Evolutionary conservation across 2,113 vertebrate species (phyloP).

Genomic region (Lophius piscatorius): DNA sequence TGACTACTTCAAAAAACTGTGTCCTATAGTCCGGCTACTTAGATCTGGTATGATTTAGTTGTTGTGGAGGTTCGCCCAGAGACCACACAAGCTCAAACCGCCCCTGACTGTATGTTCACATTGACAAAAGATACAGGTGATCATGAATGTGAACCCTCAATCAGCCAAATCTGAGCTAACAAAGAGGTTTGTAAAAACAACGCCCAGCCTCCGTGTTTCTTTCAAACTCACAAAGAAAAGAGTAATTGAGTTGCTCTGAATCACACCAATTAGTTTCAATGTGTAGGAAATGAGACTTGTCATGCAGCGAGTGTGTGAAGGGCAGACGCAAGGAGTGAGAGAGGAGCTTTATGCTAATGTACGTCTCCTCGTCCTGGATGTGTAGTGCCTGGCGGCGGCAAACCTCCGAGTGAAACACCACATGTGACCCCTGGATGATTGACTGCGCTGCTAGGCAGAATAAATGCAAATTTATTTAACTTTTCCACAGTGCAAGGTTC

Average conservation of each 20-base stretch:
- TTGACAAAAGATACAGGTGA: no score
- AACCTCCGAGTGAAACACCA: slow-evolving; percentile 38
- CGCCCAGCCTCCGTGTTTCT: slow-evolving; percentile 3
- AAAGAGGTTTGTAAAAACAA: no score
- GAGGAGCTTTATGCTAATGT: slow-evolving; percentile 49
- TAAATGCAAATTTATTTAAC: slow-evolving; percentile 44
- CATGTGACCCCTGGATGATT: slow-evolving; percentile 53
- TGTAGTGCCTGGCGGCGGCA: slow-evolving; percentile 16
- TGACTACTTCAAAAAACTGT: no score
- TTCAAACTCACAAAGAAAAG: neutral
- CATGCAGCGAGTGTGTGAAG: slow-evolving; percentile 36
- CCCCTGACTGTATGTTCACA: no score
- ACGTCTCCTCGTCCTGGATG: slow-evolving; percentile 37
- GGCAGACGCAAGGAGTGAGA: slow-evolving; percentile 5
- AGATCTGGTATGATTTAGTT: no score
- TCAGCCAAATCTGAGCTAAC: no score
- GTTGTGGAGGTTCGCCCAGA: no score
- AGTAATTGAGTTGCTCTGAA: slow-evolving; percentile 13
- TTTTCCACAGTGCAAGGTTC: slow-evolving; percentile 21
- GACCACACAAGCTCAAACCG: no score
- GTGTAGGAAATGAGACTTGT: slow-evolving; percentile 26
- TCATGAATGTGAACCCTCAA: no score
- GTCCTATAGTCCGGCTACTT: no score
- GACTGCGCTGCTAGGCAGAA: slow-evolving; percentile 25
- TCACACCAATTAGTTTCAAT: slow-evolving; percentile 33